phyloP scores from a whole-genome alignment of 2,113 vertebrate genomes.

The Regulus satrapa region DNA sequence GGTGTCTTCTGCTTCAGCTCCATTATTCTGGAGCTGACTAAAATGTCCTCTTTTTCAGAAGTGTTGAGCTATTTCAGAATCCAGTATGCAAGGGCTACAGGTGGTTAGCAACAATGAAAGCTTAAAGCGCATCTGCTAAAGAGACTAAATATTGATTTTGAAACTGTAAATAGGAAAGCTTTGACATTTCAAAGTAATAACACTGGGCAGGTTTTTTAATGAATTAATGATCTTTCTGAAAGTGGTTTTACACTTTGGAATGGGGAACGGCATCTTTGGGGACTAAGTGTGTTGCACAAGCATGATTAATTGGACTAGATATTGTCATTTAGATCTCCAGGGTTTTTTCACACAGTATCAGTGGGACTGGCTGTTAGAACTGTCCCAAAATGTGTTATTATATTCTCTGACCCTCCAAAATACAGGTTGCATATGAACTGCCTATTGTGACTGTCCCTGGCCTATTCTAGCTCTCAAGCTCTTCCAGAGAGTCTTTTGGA shows the following conservation, averaged over 20 bases:
- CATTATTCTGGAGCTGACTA: neutral
- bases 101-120: neutral
- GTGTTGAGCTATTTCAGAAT: neutral
- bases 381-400: neutral
- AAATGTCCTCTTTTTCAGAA: neutral
- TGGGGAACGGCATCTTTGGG: neutral
- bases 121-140: neutral
- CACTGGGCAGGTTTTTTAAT: neutral
- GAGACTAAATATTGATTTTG: neutral
- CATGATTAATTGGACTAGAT: neutral
- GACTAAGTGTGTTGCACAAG: neutral
- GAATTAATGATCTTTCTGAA: neutral
- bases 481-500: neutral
- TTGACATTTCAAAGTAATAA: constrained; percentile 7
- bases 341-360: neutral
- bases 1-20: neutral
- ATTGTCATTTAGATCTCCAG: neutral
- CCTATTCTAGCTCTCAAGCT: neutral
- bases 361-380: neutral
- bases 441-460: neutral
- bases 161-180: neutral
- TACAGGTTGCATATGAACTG: neutral
- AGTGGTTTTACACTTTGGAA: neutral
- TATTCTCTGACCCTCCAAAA: neutral
- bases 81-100: neutral